Evolutionary conservation across 2,888 invertebrate genomes (phyloP), one percentile per base, ranked within the genome.

Genomic region (Drosophila basisetae): DNA sequence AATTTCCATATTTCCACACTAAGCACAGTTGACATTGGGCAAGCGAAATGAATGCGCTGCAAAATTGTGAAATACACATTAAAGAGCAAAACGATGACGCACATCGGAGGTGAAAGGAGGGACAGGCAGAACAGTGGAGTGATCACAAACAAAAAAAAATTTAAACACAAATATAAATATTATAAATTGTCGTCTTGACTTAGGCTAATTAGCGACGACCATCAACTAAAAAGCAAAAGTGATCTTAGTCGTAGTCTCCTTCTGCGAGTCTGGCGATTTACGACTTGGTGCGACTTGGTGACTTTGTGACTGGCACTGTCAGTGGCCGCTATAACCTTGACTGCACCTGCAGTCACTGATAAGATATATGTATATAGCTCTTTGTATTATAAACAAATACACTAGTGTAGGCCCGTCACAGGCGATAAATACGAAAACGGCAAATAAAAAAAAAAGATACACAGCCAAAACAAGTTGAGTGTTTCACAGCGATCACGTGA

Each of bases 1-100:
- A 69, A 76, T 85, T 71, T 88, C 68, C 80, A 84, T 69, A 73
- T 85, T 64, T 77, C 58, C 55, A 59, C 59, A 58, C 61, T 53
- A 31, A 9, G 43, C 33, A 41, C 18, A 39, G 47, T 67, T 82
- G 82, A 58, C 72, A 78, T 81, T 73, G 68, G 60, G 54, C 60
- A 74, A 72, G 73, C 71, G 71, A 70, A 84, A 67, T 43, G 47
- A 25, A 37, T 59, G 47, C 50, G 52, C 61, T 30, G 18, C 43
- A 28, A 59, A 47, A 64, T 78, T 74, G 74, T 55, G 74, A 82
- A 80, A 78, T 68, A 39, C 33, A 60, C 35, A 60, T 65, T 25
- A 33, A 37, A 64, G 10, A 22, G 47, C 65, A 35, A 35, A 77
- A 64, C 53, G 59, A 54, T 84, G 87, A 82, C 82, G 87, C 78